These are phyloP conservation scores for Torymus tubicola DNA, from an alignment of 2,888 invertebrate species.

Conservation along the genomic window DNA sequence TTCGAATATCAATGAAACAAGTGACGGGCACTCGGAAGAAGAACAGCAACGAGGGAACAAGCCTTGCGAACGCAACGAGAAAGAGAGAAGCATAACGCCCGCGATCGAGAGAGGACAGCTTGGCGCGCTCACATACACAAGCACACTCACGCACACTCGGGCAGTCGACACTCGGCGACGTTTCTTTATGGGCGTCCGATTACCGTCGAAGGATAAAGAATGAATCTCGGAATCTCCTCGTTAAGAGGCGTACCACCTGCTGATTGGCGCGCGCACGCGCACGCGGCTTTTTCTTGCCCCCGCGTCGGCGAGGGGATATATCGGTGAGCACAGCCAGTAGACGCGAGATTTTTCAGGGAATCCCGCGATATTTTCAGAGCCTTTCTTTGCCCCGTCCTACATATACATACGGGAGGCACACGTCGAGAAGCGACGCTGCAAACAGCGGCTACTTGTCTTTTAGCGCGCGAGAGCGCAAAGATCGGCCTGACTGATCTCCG, in stretches of 20 bases:
- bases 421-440: neutral
- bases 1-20: no score
- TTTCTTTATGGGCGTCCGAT: constrained; percentile 59
- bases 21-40: neutral
- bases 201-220: constrained; percentile 65
- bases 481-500: constrained; percentile 46
- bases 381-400: neutral
- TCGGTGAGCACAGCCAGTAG: constrained; percentile 46
- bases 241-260: constrained; percentile 67
- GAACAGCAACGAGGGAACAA: neutral
- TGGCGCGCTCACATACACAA: neutral
- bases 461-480: neutral
- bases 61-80: neutral
- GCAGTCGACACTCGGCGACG: constrained; percentile 8
- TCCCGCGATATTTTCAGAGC: constrained; percentile 47
- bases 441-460: neutral
- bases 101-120: constrained; percentile 17
- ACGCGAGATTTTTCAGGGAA: constrained; percentile 59
- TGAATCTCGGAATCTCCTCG: constrained; percentile 67
- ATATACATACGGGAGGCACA: neutral
- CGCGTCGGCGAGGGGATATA: constrained; percentile 56
- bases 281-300: constrained; percentile 54
- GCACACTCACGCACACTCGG: neutral
- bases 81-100: constrained; percentile 12
- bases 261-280: constrained; percentile 65